Conservation (phyloP, 2,113 vertebrate species). For the Xyrauchen texanus region DNA sequence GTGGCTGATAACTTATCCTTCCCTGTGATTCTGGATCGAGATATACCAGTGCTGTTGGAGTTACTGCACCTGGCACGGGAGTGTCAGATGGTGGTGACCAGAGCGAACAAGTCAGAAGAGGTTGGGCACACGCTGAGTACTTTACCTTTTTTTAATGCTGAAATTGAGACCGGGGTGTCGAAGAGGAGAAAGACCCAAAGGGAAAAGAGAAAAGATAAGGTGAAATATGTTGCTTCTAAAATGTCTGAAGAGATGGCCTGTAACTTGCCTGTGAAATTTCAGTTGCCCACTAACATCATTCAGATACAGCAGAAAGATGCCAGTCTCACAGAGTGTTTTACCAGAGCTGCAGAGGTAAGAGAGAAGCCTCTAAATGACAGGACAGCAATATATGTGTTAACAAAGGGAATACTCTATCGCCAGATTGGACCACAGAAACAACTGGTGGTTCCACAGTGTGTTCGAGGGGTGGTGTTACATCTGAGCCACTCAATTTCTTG, state of each 20-base stretch:
- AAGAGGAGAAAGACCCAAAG: no score
- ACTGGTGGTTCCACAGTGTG: no score
- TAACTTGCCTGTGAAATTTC: background rate
- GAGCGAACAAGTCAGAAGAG: background rate
- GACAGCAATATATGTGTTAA: no score
- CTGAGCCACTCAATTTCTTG: background rate
- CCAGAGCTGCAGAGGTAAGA: no score
- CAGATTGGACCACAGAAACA: no score
- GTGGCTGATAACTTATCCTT: background rate
- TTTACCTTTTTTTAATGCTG: background rate
- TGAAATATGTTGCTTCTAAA: background rate
- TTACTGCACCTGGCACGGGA: background rate
- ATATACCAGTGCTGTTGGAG: slow-evolving; percentile 11
- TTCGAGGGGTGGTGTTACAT: no score
- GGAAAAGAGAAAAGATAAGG: background rate
- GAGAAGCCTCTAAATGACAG: no score
- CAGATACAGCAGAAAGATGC: no score
- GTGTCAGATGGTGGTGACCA: background rate
- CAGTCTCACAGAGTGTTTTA: background rate
- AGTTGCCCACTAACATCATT: no score
- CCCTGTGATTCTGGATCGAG: background rate
- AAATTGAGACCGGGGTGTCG: background rate
- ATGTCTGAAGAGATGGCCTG: background rate
- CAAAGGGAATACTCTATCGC: no score
- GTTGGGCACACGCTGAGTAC: background rate